phyloP scores from a whole-genome alignment of 2,797 vertebrate genomes.

The Sardinella longiceps region DNA sequence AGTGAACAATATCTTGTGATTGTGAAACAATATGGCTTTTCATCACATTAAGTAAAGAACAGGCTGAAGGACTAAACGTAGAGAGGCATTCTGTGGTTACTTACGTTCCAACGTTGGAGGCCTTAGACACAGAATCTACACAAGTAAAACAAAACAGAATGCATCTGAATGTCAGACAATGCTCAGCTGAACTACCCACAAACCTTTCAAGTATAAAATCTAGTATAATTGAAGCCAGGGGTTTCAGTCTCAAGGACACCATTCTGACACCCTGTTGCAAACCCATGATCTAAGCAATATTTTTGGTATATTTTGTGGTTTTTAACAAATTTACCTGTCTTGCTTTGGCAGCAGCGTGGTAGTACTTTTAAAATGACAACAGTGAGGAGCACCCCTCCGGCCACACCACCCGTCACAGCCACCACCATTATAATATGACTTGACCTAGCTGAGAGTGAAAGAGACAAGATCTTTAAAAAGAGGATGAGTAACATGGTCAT shows the following conservation, averaged over 20 bases:
- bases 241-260: no score
- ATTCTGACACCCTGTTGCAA: no score
- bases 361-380: neutral
- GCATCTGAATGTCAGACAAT: no score
- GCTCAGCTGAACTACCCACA: no score
- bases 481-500: neutral
- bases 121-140: neutral
- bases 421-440: accelerated
- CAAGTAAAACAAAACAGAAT: neutral
- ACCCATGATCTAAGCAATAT: no score
- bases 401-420: neutral
- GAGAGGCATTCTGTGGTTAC: neutral
- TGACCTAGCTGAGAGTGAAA: accelerated
- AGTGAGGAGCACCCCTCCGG: neutral
- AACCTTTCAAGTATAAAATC: no score
- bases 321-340: neutral
- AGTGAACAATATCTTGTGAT: no score
- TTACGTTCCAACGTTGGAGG: neutral
- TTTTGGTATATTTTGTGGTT: neutral
- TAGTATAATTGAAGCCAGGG: no score
- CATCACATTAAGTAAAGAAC: neutral
- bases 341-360: slow-evolving; percentile 7
- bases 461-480: neutral
- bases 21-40: neutral
- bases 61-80: neutral